Conservation (phyloP, 2,888 invertebrate genomes). For the Biston betularia region DNA sequence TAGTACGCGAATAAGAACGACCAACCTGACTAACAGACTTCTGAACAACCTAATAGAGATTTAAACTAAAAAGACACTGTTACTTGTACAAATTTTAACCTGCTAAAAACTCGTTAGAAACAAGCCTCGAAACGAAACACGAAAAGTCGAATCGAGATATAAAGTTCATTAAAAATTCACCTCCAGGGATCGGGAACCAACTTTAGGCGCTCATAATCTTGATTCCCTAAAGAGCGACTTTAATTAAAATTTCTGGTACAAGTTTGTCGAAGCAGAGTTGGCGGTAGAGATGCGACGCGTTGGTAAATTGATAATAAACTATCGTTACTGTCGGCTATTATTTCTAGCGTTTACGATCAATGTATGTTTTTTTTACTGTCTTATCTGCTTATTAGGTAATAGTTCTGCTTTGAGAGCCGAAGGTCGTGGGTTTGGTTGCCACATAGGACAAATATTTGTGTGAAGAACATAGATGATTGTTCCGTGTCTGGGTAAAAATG, state of each 20-base stretch:
- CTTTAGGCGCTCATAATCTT: slow-evolving; percentile 47
- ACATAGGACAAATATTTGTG: no score
- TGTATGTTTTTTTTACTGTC: background rate
- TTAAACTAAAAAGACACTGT: background rate
- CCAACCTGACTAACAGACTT: no score
- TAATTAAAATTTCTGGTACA: slow-evolving; percentile 44
- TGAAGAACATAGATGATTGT: no score
- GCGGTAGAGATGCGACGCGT: slow-evolving; percentile 11
- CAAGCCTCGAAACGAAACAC: slow-evolving; percentile 36
- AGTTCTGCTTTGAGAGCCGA: no score
- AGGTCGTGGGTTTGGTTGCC: no score
- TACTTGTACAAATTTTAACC: slow-evolving; percentile 24
- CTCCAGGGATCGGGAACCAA: slow-evolving; percentile 43
- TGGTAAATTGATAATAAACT: slow-evolving; percentile 8
- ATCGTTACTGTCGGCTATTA: slow-evolving; percentile 13
- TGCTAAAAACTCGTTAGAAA: slow-evolving; percentile 35
- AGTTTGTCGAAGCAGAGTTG: slow-evolving; percentile 19
- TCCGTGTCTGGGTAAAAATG: no score
- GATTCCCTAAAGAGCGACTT: slow-evolving; percentile 46
- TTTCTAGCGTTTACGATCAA: slow-evolving; percentile 5
- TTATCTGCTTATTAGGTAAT: no score
- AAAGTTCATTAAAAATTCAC: slow-evolving; percentile 48
- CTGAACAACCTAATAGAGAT: no score
- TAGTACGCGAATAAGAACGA: no score
- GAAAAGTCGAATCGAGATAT: slow-evolving; percentile 42